A percentile compares a stretch with the other conserved stretches of the same genome.
phyloP scores from a whole-genome alignment of 1,140 invertebrate genomes.

The Phymastichus coffea region DNA sequence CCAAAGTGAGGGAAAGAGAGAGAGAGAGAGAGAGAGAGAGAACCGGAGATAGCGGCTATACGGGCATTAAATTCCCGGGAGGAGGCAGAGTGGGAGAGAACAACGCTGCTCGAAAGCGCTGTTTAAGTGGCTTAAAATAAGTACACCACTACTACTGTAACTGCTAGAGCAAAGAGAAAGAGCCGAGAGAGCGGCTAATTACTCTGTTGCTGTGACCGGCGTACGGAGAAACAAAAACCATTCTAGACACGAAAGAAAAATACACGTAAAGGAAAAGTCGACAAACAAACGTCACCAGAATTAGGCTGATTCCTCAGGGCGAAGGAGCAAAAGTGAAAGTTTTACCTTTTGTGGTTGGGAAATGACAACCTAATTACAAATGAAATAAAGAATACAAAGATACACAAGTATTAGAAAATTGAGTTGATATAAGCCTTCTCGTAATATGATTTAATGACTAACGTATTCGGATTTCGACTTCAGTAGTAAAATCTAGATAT shows the following conservation, averaged over 20 bases:
- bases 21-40: background rate
- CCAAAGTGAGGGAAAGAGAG: background rate
- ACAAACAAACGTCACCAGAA: conserved; percentile 3
- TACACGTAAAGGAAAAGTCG: conserved; percentile 10
- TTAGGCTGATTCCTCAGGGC: background rate
- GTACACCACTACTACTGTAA: conserved; percentile 26
- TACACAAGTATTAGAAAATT: too few relatives aligned
- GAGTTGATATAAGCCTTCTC: too few relatives aligned
- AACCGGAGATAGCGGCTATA: background rate
- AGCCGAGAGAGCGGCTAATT: too few relatives aligned
- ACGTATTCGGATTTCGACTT: too few relatives aligned
- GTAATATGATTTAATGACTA: too few relatives aligned
- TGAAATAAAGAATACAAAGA: too few relatives aligned
- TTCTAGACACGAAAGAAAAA: background rate
- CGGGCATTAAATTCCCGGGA: conserved; percentile 20
- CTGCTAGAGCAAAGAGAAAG: too few relatives aligned
- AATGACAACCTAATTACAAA: too few relatives aligned
- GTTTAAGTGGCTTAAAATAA: conserved; percentile 40
- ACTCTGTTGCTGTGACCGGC: conserved; percentile 1
- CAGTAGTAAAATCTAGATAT: too few relatives aligned
- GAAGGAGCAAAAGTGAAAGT: background rate
- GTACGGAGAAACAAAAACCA: background rate
- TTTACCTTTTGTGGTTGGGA: too few relatives aligned
- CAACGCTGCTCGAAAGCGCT: conserved; percentile 27
- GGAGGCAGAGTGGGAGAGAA: conserved; percentile 16